Base-by-base conservation (phyloP, 2,797 vertebrate genomes). In the Morus bassanus region DNA sequence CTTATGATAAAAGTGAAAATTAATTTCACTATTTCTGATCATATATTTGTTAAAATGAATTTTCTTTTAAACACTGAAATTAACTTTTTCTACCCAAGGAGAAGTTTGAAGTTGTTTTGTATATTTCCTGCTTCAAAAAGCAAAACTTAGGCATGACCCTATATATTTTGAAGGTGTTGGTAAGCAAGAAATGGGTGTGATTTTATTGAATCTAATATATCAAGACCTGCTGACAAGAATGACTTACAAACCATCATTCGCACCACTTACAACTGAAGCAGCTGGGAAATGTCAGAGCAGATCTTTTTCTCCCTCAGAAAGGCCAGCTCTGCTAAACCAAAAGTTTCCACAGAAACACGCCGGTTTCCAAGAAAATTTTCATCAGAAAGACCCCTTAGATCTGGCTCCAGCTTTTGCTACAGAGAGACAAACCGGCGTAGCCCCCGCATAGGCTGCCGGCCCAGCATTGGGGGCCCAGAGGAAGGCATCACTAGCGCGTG, bases 391-490 rank as follows among this genome's bases (percentile, higher is more conserved):
- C n/a, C 21, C 15, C 10, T 67, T 37, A 54, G 35, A 54, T 45
- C 17, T 31, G 41, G 13, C 25, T 89, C 13, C 31, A 23, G 7
- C 19, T 65, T 80, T 53, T 64, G 31, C n/a, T 87, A 3, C 27
- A 69, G 54, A 50, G 25, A 57, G 23, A 18, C 5, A 51, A 72
- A 65, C 12, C 1, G 1, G 33, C 1, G 0, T 25, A 59, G 8
- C 9, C 18, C 72, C 18, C 6, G 0, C 28, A 13, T 9, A 51
- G 65, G 46, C 15, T 15, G 24, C n/a, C 6, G 2, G 41, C 27
- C 35, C 37, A 10, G 13, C 1, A 0, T 28, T 65, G 46, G 18
- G 2, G 7, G 19, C 60, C 17, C 18, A 41, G 14, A 22, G 53
- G 17, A 6, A 46, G 27, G 18, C 41, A 43, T 24, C 37, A 24